phyloP scores from a whole-genome alignment of 2,113 vertebrate genomes.

The Podocnemis expansa region DNA sequence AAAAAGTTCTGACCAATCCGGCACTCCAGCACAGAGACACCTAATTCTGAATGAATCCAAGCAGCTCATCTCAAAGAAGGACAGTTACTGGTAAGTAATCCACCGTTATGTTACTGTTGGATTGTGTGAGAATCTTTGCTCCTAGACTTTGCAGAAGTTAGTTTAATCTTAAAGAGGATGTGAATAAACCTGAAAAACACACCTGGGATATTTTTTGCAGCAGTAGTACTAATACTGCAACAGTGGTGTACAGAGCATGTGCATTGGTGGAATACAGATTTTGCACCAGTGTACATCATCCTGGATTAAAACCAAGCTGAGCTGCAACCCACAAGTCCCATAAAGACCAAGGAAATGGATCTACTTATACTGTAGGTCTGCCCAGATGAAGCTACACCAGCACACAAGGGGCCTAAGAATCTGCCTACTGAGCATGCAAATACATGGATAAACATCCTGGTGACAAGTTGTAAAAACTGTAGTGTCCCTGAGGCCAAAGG shows the following conservation, averaged over 20 bases:
- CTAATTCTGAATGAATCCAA: too few relatives aligned
- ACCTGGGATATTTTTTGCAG: not conserved
- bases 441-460: slow-evolving; percentile 37
- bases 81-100: too few relatives aligned
- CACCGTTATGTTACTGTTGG: too few relatives aligned
- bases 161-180: not conserved
- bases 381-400: too few relatives aligned
- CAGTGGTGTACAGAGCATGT: rapidly evolving
- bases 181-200: not conserved
- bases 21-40: too few relatives aligned
- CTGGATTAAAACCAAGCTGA: rapidly evolving
- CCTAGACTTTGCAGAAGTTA: not conserved
- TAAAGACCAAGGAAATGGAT: not conserved
- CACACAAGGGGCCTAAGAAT: rapidly evolving
- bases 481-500: not conserved
- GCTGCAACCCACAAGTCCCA: not conserved
- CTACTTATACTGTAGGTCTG: too few relatives aligned
- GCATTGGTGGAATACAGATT: rapidly evolving
- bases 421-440: rapidly evolving
- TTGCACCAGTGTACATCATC: not conserved
- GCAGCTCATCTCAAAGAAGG: too few relatives aligned
- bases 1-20: too few relatives aligned
- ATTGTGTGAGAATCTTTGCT: not conserved
- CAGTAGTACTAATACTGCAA: not conserved
- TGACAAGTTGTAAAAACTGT: slow-evolving; percentile 24